Evolutionary conservation across 2,797 vertebrate genomes (phyloP), one percentile per base, ranked within the genome.

Genomic region (Remorina albescens): DNA sequence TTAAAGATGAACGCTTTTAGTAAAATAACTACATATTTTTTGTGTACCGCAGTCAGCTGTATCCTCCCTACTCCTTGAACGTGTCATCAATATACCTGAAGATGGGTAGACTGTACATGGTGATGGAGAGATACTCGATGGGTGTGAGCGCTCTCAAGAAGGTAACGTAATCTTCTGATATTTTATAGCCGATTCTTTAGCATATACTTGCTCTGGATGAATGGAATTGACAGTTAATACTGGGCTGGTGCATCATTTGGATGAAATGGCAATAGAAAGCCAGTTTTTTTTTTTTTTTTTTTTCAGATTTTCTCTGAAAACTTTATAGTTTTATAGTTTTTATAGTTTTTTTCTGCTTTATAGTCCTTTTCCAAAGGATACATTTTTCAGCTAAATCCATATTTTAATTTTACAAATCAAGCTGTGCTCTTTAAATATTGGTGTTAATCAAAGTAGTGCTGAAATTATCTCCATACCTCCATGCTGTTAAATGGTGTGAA

Each of bases 51-150:
- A 95, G 97, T 56, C 93, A 95, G 80, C 93, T 98, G 80, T 99
- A 99, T 50, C 97, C 97, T 0, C 65, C 94, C 42, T 96, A 96
- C 91, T 99, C 98, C 0, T 80, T 98, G 82, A 99, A 99, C 0
- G 96, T 99, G 82, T 97, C 97, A 36, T 99, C 98, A 70, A 95
- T 99, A 95, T 97, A 96, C 93, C 92, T 99, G 91, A 99, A 99
- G 87, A 62, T 99, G 66, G 97, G 96, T 6, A 88, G 95, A 58
- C 92, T 99, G 11, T 96, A 98, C 82, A 90, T 96, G 89, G 92
- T 88, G 0, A 81, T 97, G 83, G 95, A 96, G 4, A 95, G 92
- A 71, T 87, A 71, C 59, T 74, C 90, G 0, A 83, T 88, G 6
- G 97, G 95, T 13, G 78, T 93, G 34, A 94, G 85, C 10, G 88